Conservation (phyloP, 2,113 vertebrate genomes). For the Pipra filicauda region DNA sequence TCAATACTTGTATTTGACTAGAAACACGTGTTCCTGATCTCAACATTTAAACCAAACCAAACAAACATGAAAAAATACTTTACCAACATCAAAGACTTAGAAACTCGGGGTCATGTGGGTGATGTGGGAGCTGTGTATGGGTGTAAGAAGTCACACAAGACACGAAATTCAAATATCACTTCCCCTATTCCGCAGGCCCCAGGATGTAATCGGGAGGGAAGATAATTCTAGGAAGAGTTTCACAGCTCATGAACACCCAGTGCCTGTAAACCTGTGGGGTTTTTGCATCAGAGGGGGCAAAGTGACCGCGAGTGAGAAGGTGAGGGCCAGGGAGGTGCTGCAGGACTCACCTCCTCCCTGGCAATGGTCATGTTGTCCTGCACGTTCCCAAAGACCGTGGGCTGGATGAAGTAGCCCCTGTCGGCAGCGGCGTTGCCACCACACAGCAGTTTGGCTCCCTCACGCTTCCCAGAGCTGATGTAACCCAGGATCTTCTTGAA, state of each 20-base stretch:
- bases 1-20: neutral
- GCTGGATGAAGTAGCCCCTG: constrained; percentile 95
- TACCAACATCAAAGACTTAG: neutral
- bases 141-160: neutral
- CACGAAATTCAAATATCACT: neutral
- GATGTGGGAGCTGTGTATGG: neutral
- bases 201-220: neutral
- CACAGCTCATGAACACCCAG: accelerated
- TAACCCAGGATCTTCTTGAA: constrained; percentile 94
- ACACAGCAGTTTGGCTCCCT: constrained; percentile 93
- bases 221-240: neutral
- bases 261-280: neutral
- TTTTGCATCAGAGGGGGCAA: neutral
- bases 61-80: neutral
- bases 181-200: accelerated
- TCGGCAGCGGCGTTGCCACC: constrained; percentile 88
- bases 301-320: neutral
- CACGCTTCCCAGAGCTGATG: constrained; percentile 84
- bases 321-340: neutral
- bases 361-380: constrained; percentile 94
- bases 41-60: neutral
- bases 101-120: neutral
- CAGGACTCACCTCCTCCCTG: constrained; percentile 85
- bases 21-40: neutral
- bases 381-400: constrained; percentile 92